These are phyloP conservation scores for Albula goreensis DNA, from an alignment of 2,113 vertebrate species.

Conservation along the genomic window DNA sequence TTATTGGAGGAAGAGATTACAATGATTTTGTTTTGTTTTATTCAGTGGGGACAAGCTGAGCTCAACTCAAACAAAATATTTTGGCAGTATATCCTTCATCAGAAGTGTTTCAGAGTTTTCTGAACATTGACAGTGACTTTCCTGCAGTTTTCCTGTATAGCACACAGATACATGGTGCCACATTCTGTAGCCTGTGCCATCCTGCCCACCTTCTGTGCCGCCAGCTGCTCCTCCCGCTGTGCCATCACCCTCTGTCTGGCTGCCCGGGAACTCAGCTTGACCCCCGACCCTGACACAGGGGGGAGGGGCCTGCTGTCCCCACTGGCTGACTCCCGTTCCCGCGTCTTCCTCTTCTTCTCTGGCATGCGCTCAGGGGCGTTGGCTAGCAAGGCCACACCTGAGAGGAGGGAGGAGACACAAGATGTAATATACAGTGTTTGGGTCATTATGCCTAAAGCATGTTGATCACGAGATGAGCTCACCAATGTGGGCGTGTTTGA, in stretches of 20 bases:
- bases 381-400: conserved; percentile 89
- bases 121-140: no score
- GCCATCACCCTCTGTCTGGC: conserved; percentile 79
- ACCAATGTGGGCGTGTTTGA: conserved; percentile 96
- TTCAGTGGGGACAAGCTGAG: no score
- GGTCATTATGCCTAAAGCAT: no score
- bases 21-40: no score
- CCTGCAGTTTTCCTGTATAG: no score
- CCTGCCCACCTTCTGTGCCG: conserved; percentile 78
- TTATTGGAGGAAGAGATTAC: no score
- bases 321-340: conserved; percentile 69
- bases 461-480: conserved; percentile 45
- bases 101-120: no score
- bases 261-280: conserved; percentile 73
- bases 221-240: conserved; percentile 83
- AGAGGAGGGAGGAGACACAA: background rate
- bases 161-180: background rate
- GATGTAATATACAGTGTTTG: no score
- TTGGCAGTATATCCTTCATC: no score
- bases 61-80: no score
- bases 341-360: conserved; percentile 70
- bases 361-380: conserved; percentile 86
- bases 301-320: conserved; percentile 21
- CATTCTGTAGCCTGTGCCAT: background rate
- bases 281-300: conserved; percentile 48